Base-by-base conservation (phyloP, 2,888 invertebrate species). In the Cataglyphis livida region DNA sequence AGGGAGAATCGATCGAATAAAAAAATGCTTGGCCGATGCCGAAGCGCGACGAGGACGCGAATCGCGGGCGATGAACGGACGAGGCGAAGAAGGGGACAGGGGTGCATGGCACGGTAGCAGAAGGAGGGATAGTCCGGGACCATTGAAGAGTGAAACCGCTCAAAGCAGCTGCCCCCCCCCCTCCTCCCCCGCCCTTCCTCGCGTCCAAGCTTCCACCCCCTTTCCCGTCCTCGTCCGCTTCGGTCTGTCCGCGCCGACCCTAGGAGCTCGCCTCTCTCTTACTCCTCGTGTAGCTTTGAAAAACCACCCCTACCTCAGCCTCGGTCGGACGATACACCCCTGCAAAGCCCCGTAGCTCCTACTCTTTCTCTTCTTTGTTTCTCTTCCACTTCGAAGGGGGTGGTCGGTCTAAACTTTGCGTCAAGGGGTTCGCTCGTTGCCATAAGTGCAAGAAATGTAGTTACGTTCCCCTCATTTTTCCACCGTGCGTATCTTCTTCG, bases 91-190 rank as follows among this genome's bases (percentile, higher is more conserved):
- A 79, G 84, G 84, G 85, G 83, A 84, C 83, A 82, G 87, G 81
- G 85, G 81, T 68, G 84, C 85, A 85, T 82, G 89, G 85, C 81
- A 88, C 87, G 91, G 91, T 89, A 87, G 89, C 87, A 89, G 91
- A 91, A 92, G 92, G 88, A 91, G 90, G 89, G 90, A 89, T 89
- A 90, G 92, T 91, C 91, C 93, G 91, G 92, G 92, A 91, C 92
- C 92, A 94, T 91, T 93, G 93, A 93, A 94, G 94, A 94, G 94
- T 94, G 91, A 94, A 94, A 94, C 93, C 92, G 93, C 93, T 94
- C 94, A 94, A 94, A 94, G 94, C 94, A 93, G 93, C 93, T 92
- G 92, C 93, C 93, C 93, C 92, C 93, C 93, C 25, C 1, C 25
- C 25, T 25, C 25, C 25, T 1, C 25, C 1, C 25, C 25, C 92